Evolutionary conservation across 2,797 vertebrate genomes (phyloP), one percentile per base, ranked within the genome.

Genomic region (Helicolenus hilgendorfi): DNA sequence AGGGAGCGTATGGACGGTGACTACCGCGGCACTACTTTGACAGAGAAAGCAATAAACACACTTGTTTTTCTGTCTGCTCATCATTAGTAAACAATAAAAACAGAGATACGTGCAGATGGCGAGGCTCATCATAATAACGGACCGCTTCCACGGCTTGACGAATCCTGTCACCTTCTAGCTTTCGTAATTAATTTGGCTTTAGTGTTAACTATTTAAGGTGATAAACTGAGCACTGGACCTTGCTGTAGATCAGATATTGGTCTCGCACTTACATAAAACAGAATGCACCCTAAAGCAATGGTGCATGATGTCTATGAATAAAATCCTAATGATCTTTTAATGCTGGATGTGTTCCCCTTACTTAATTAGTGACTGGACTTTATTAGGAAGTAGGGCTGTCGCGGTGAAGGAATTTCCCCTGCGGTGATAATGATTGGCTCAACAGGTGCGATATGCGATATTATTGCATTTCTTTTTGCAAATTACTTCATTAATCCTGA

Each of bases 61-160:
- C 38, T 29, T 85, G 55, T 72, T 87, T 76, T 79, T 71, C 72
- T 33, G 60, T 85, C 53, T 80, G 56, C 20, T 79, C 35, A 67
- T 76, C 35, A 62, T 72, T 58, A 58, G 53, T 24, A 9, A 62
- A 76, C 33, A 41, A 73, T 87, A 73, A 81, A 45, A 84, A 72
- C 8, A 27, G 31, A 27, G 72, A 72, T 10, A 31, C 10, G 63
- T 62, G 56, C 18, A 67, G 36, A 62, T 60, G 35, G 35, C 10
- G 31, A 13, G 38, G 60, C 72, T 53, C 45, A 22, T 63, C 27
- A 33, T 27, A 62, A 67, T 59, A 81, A 62, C 27, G 15, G 18
- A 26, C 38, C 41, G 33, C 36, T 63, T 38, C 27, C 59, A 10
- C 20, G 67, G 29, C 58, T 72, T 29, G 26, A 56, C 29, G 38